These are phyloP conservation scores for Zele albiditarsus DNA, from an alignment of 2,888 invertebrate species.

Conservation along the genomic window DNA sequence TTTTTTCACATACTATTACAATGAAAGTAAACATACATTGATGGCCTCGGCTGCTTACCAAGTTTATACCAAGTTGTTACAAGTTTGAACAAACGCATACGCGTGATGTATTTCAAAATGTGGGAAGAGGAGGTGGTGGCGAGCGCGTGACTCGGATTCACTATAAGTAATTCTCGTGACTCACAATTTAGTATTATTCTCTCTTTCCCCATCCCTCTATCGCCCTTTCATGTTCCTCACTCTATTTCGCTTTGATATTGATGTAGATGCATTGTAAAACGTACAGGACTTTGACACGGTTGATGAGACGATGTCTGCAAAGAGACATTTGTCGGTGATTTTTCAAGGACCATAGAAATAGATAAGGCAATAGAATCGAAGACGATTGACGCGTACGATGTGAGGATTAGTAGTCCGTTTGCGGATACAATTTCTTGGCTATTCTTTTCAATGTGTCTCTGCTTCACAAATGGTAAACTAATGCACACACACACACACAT, in stretches of 20 bases:
- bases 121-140: neutral
- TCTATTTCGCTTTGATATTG: neutral
- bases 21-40: neutral
- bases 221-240: neutral
- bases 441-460: slow-evolving; percentile 8
- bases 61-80: neutral
- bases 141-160: slow-evolving; percentile 28
- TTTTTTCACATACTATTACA: neutral
- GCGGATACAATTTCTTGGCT: slow-evolving; percentile 16
- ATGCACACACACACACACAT: neutral
- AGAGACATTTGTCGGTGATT: slow-evolving; percentile 25
- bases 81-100: neutral
- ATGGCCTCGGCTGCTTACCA: neutral
- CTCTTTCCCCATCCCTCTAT: neutral
- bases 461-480: neutral
- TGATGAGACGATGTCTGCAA: slow-evolving; percentile 25
- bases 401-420: slow-evolving; percentile 36
- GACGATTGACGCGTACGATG: slow-evolving; percentile 26
- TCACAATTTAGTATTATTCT: slow-evolving; percentile 17
- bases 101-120: slow-evolving; percentile 13
- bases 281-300: neutral
- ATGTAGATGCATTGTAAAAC: slow-evolving; percentile 12
- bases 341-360: slow-evolving; percentile 15
- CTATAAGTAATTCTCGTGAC: slow-evolving; percentile 30
- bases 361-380: slow-evolving; percentile 27